Evolutionary conservation across 2,113 vertebrate genomes (phyloP).

Genomic region (Rhinolophus ferrumequinum): DNA sequence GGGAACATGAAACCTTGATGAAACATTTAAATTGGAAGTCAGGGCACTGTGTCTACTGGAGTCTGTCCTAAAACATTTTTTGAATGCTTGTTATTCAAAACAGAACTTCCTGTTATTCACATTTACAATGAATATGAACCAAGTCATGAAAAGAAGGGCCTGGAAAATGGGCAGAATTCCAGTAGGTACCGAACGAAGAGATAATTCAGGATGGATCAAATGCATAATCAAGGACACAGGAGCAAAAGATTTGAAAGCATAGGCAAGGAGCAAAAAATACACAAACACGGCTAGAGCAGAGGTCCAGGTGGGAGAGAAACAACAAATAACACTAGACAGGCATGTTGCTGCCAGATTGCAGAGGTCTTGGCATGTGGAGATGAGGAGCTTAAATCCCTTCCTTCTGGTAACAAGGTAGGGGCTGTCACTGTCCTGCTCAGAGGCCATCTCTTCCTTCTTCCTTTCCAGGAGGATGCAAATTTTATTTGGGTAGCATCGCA

Average conservation of each 20-base stretch:
- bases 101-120: background rate
- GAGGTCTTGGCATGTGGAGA: background rate
- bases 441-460: background rate
- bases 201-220: background rate
- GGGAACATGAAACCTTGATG: background rate
- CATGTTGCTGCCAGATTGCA: background rate
- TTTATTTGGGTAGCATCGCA: too few relatives aligned
- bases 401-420: background rate
- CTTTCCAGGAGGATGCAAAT: background rate
- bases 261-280: background rate
- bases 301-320: background rate
- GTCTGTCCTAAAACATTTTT: background rate
- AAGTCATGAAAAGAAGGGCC: too few relatives aligned
- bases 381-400: background rate
- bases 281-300: background rate
- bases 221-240: background rate
- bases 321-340: too few relatives aligned
- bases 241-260: background rate
- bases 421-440: background rate
- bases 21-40: background rate
- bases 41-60: background rate
- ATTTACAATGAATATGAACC: background rate
- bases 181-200: background rate
- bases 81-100: background rate
- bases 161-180: background rate